A percentile compares a stretch with the other conserved stretches of the same genome.
Evolutionary conservation across 2,797 vertebrate species (phyloP).

Genomic region (Neomorphus geoffroyi): DNA sequence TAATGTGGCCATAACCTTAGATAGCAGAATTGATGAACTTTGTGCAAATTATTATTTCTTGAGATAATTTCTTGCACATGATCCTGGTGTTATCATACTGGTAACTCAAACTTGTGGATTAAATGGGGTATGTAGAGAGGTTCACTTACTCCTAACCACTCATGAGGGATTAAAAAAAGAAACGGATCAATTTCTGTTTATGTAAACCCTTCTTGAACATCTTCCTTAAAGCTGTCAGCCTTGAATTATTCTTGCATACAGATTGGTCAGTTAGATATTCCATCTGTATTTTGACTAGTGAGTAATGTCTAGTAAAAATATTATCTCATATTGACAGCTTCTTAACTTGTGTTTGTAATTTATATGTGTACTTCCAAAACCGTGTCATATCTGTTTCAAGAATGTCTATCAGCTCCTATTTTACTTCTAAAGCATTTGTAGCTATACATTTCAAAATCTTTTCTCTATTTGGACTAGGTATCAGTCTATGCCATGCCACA

Average conservation of each 20-base stretch:
- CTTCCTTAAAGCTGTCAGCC: background rate
- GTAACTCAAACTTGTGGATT: background rate
- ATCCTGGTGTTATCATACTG: background rate
- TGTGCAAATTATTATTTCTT: background rate
- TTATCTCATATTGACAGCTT: background rate
- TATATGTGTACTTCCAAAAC: background rate
- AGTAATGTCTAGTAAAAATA: background rate
- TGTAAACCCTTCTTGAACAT: background rate
- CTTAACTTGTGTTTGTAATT: background rate
- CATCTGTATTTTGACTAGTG: background rate
- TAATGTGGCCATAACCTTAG: background rate
- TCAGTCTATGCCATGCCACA: conserved; percentile 90
- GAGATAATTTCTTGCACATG: background rate
- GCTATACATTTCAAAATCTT: background rate
- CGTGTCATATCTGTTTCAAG: background rate
- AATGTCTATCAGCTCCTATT: background rate
- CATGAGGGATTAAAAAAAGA: background rate
- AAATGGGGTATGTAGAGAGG: background rate
- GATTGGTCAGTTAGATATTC: background rate
- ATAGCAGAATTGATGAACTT: background rate
- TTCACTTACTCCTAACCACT: background rate
- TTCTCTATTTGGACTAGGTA: conserved; percentile 76
- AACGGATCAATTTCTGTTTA: background rate
- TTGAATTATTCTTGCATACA: background rate
- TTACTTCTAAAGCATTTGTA: background rate